Evolutionary conservation across 2,888 invertebrate species (phyloP), one percentile per base, ranked within the genome.

Genomic region (Julus scandinavius): DNA sequence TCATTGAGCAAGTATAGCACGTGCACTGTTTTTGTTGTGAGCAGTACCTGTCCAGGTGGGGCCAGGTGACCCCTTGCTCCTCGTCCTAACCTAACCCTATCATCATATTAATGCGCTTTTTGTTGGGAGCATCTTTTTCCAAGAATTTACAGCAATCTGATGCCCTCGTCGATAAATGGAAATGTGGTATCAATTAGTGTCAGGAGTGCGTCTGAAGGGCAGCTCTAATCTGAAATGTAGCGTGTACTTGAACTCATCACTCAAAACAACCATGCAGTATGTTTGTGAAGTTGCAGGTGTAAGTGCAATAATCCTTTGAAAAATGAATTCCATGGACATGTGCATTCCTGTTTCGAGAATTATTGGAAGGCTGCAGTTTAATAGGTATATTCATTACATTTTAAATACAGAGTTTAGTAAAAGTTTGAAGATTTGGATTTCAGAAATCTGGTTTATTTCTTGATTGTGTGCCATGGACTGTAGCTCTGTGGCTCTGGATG

Each of bases 91-190:
- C 72, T 72, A 72, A 72, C 72, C 72, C 72, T 72, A 72, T 72
- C 72, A 72, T 72, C 72, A 72, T 72, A 20, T 72, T 72, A 72
- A 72, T 72, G 72, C 29, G 72, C 72, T 29, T 72, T 72, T 72
- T 72, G 72, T 72, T 72, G 72, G 72, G 72, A 72, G 72, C 29
- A 72, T 72, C 72, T 72, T 72, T 72, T 72, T 72, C 72, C 72
- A 72, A 72, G 72, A 72, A 72, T 72, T 72, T 72, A 2, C 1
- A 1, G 72, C 72, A 72, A 72, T 72, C 72, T 72, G 72, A 72
- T 72, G 72, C 9, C 29, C 20, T 72, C 72, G 72, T 29, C 72
- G 29, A 72, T 72, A 6, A 72, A 72, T 20, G 20, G 72, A 29
- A 72, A 72, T 72, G 29, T 72, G 29, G 72, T 29, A 72, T 29